Base-by-base conservation (phyloP, 2,797 vertebrate species). In the Pseudocheirus occidentalis region DNA sequence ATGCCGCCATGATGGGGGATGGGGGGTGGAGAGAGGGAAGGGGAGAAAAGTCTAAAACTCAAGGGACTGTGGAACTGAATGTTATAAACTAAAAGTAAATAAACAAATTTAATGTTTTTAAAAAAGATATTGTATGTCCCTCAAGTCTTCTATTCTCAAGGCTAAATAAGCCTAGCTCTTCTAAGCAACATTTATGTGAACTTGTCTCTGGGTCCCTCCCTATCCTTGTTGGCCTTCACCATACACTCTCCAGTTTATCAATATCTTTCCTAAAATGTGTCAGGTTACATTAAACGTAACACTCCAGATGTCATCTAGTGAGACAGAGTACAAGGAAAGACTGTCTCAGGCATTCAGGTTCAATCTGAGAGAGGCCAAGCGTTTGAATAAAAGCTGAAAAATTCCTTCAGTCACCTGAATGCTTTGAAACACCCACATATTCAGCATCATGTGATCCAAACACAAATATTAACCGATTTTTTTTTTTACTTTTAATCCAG, bases 301-400 rank as follows among this genome's bases (percentile, higher is more conserved):
- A 73, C 66, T 21, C n/a, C 31, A 73, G n/a, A 40, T 73, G n/a
- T 73, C n/a, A 73, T 73, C 5, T 73, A 7, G 16, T 18, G 5
- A 81, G 66, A 24, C 18, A 81, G 66, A 73, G n/a, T 81, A 81
- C n/a, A 81, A 81, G n/a, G 66, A 5, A 21, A 21, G n/a, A 81
- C n/a, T 40, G n/a, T 92, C 58, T 91, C 13, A 95, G 90, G 24
- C 21, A 91, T 58, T 93, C 92, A 92, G 54, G 62, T 28, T 92
- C 62, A 1, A 14, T 90, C 55, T 95, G n/a, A 92, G 18, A 73
- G 18, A 3, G 90, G 5, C 5, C 66, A 94, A 18, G 21, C 52
- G 91, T 31, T 57, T 94, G 57, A 66, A 95, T 53, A 73, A 92
- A 12, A 96, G 21, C 40, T 62, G 28, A 73, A 92, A 52, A 2